These are phyloP conservation scores for Lycaena phlaeas DNA, from an alignment of 2,888 invertebrate genomes.

Conservation along the genomic window DNA sequence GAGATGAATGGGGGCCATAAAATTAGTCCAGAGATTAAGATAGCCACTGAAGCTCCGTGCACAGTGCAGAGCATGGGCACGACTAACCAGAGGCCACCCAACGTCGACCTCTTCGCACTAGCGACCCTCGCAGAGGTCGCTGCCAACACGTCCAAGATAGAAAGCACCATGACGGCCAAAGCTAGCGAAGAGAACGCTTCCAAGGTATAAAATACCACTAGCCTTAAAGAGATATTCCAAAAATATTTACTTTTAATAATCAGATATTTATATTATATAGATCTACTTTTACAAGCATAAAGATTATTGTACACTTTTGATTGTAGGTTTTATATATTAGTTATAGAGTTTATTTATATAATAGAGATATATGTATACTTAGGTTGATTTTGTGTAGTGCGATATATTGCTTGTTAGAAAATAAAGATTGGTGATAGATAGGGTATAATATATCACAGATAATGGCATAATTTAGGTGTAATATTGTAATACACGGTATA, in stretches of 20 bases:
- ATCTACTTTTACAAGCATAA: slow-evolving; percentile 68
- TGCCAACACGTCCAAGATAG: slow-evolving; percentile 66
- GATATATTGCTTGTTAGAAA: slow-evolving; percentile 54
- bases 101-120: slow-evolving; percentile 67
- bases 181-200: slow-evolving; percentile 49
- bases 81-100: slow-evolving; percentile 35
- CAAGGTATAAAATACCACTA: slow-evolving; percentile 60
- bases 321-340: slow-evolving; percentile 62
- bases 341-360: slow-evolving; percentile 61
- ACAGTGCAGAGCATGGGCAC: slow-evolving; percentile 42
- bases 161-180: slow-evolving; percentile 38
- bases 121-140: slow-evolving; percentile 79
- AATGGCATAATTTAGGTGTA: slow-evolving; percentile 55
- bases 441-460: slow-evolving; percentile 36
- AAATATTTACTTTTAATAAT: slow-evolving; percentile 69
- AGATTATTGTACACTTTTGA: slow-evolving; percentile 64
- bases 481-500: slow-evolving; percentile 14
- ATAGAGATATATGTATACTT: slow-evolving; percentile 52
- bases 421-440: slow-evolving; percentile 46
- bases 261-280: slow-evolving; percentile 69
- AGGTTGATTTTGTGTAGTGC: slow-evolving; percentile 43
- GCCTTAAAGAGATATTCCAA: slow-evolving; percentile 67
- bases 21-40: slow-evolving; percentile 50
- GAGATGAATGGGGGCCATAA: slow-evolving; percentile 35
- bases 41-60: slow-evolving; percentile 54